Evolutionary conservation across 1,140 invertebrate species (phyloP).

Genomic region (Neuroterus valhalla): DNA sequence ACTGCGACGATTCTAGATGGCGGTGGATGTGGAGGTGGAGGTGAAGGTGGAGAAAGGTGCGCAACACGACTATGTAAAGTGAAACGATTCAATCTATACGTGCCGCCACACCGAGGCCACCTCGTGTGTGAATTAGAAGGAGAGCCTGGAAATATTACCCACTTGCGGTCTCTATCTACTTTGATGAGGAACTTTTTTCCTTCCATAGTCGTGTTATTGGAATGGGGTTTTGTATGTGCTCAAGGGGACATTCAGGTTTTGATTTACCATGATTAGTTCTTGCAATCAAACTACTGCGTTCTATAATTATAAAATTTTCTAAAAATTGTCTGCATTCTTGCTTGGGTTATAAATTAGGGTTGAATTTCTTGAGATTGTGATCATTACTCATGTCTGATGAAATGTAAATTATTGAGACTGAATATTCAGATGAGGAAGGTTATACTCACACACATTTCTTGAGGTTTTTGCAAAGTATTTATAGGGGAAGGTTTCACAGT

Average conservation of each 20-base stretch:
- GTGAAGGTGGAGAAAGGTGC: conserved; percentile 43
- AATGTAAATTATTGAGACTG: too few species aligned
- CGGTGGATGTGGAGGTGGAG: conserved; percentile 48
- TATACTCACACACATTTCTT: too few species aligned
- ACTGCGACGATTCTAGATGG: conserved; percentile 47
- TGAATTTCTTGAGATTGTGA: neutral
- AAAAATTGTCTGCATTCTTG: neutral
- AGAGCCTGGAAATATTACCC: conserved; percentile 23
- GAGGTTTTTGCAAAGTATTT: too few species aligned
- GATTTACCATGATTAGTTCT: conserved; percentile 21
- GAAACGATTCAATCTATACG: conserved; percentile 47
- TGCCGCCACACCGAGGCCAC: conserved; percentile 29
- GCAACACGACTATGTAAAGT: conserved; percentile 26
- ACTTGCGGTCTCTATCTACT: conserved; percentile 21
- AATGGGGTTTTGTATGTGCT: conserved; percentile 3
- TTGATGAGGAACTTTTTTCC: conserved; percentile 24
- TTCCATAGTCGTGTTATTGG: conserved; percentile 18
- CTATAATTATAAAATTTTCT: conserved; percentile 12
- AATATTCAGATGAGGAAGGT: too few species aligned
- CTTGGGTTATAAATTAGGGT: neutral
- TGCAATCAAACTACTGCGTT: neutral
- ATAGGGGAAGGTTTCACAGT: too few species aligned
- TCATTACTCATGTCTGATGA: neutral
- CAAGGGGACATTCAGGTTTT: conserved; percentile 10
- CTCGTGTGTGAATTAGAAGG: conserved; percentile 35